phyloP scores from a whole-genome alignment of 1,140 invertebrate genomes.

The Sitobion miscanthi region DNA sequence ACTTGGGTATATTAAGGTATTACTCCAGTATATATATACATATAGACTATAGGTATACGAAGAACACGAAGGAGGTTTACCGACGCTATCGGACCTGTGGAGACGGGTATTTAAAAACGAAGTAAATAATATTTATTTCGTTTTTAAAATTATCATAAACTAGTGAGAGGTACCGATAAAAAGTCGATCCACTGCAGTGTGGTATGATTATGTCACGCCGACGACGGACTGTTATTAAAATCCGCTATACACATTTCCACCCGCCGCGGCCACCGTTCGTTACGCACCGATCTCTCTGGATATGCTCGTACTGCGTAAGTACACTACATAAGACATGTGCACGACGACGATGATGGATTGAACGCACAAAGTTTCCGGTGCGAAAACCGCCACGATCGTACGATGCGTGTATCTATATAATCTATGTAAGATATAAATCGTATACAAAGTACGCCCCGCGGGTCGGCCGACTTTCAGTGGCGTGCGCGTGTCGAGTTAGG shows the following conservation, averaged over 20 bases:
- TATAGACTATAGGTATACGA: no score
- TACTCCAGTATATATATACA: background rate
- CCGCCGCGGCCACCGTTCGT: background rate
- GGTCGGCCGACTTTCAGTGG: background rate
- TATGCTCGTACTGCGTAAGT: background rate
- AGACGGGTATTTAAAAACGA: background rate
- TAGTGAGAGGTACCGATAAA: background rate
- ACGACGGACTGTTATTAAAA: constrained; percentile 30
- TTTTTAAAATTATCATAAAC: background rate
- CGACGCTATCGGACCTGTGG: background rate
- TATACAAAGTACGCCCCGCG: no score
- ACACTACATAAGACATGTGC: background rate
- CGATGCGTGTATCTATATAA: background rate
- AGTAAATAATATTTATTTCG: no score
- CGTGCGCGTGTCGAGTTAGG: background rate
- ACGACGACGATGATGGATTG: constrained; percentile 6
- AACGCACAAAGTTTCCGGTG: background rate
- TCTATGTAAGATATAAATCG: no score
- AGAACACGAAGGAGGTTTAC: background rate
- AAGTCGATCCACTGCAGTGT: background rate
- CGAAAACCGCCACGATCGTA: background rate
- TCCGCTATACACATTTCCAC: background rate
- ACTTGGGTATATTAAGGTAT: no score
- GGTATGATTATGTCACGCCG: constrained; percentile 9
- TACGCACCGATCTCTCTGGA: background rate